Conservation (phyloP, 2,113 vertebrate species). For the Physeter macrocephalus region DNA sequence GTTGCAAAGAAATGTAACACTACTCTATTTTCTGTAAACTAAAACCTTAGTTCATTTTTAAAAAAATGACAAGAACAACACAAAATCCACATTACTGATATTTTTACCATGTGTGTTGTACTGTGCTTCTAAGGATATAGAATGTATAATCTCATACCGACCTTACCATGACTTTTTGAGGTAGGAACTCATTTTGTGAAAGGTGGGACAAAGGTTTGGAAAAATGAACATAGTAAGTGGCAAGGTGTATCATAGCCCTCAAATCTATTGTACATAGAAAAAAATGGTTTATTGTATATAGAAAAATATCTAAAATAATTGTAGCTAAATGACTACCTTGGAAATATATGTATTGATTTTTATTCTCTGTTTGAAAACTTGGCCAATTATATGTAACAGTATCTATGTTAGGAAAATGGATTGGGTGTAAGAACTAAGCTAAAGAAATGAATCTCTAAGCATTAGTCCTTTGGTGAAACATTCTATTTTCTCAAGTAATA, state of each 20-base stretch:
- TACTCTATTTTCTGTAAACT: not conserved
- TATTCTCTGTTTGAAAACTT: not conserved
- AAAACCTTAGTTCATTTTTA: not conserved
- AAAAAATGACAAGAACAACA: not conserved
- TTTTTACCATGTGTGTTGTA: not conserved
- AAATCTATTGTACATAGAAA: not conserved
- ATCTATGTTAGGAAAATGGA: not conserved
- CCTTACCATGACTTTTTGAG: not conserved
- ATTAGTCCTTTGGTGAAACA: not conserved
- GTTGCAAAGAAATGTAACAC: not conserved
- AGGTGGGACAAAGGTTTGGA: not conserved
- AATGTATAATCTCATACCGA: not conserved
- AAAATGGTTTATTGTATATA: not conserved
- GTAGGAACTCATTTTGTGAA: not conserved
- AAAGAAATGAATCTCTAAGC: not conserved
- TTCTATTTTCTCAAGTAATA: not conserved
- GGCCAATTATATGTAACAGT: not conserved
- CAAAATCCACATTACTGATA: not conserved
- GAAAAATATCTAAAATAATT: not conserved
- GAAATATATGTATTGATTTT: not conserved
- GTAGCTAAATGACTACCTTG: not conserved
- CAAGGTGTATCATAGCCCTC: not conserved
- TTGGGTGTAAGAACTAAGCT: not conserved
- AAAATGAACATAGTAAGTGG: not conserved
- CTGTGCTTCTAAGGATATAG: not conserved